Evolutionary conservation across 35 echinoderm and acorn worm genomes (phyloP).

Genomic region (Stichopus chloronotus): DNA sequence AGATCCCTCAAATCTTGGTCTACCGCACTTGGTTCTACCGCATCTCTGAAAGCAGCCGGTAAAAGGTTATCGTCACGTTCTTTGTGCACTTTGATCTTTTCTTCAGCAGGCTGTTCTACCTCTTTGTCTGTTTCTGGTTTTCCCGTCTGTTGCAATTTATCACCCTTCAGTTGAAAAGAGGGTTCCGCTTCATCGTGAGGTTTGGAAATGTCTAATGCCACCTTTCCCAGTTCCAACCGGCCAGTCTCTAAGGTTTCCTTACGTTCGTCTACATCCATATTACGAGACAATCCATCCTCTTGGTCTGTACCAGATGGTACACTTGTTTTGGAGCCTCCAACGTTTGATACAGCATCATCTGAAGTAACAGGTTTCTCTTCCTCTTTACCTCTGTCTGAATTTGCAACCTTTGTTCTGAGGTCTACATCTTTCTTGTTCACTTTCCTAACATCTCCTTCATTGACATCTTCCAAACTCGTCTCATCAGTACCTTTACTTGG

Average conservation of each 20-base stretch:
- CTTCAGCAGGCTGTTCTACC: not conserved
- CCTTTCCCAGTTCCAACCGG: not conserved
- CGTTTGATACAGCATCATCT: not conserved
- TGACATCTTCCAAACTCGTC: not conserved
- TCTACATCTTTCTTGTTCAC: not conserved
- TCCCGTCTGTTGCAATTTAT: not conserved
- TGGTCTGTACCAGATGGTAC: not conserved
- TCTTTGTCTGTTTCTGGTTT: not conserved
- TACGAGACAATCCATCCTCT: not conserved
- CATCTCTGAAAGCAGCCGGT: conserved; percentile 52
- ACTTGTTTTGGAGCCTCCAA: not conserved
- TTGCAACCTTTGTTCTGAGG: not conserved
- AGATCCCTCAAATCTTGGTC: conserved; percentile 49
- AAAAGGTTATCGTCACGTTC: conserved; percentile 13
- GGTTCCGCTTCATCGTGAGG: not conserved
- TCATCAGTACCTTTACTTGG: not conserved
- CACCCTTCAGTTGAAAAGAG: not conserved
- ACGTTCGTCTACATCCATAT: not conserved
- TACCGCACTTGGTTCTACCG: conserved; percentile 24
- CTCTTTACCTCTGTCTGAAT: not conserved
- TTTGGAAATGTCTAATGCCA: not conserved
- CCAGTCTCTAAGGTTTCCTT: not conserved
- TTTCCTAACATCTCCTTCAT: not conserved
- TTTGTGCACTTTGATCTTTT: not conserved
- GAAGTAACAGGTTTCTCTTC: not conserved